Evolutionary conservation across 2,888 invertebrate genomes (phyloP).

Genomic region (Parasteatoda lunata): DNA sequence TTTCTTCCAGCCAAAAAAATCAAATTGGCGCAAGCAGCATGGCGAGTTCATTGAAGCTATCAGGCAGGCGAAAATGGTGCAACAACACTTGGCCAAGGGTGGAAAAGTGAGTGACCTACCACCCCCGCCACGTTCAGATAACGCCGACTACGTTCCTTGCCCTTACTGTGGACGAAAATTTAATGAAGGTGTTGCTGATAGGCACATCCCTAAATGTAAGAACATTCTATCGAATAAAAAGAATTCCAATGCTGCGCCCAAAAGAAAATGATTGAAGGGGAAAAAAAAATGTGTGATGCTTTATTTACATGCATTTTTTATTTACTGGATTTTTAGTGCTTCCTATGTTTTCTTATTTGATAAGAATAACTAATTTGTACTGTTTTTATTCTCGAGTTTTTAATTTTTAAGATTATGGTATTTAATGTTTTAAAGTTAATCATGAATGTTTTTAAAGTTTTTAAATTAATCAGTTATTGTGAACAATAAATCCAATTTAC

Average conservation of each 20-base stretch:
- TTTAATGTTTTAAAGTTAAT: no score
- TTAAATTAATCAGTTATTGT: no score
- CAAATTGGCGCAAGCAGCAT: constrained; percentile 93
- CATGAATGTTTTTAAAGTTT: no score
- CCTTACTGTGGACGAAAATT: constrained; percentile 91
- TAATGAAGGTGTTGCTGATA: constrained; percentile 84
- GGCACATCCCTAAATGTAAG: constrained; percentile 95
- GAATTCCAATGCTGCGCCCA: constrained; percentile 16
- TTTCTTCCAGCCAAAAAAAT: constrained; percentile 72
- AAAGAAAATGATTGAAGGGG: constrained; percentile 23
- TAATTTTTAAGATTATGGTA: no score
- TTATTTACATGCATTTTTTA: no score
- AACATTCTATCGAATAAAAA: constrained; percentile 85
- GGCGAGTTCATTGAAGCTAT: constrained; percentile 94
- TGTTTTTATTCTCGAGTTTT: no score
- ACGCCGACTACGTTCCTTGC: constrained; percentile 91
- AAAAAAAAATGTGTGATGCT: no score
- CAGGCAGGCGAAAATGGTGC: constrained; percentile 89
- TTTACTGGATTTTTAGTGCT: no score
- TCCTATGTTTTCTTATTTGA: no score
- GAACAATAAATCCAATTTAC: no score
- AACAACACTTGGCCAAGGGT: constrained; percentile 86
- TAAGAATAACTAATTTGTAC: no score
- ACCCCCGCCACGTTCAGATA: constrained; percentile 91
- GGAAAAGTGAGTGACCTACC: constrained; percentile 90